Evolutionary conservation across 1,140 invertebrate species (phyloP).

Genomic region (Drosophila ambigua): DNA sequence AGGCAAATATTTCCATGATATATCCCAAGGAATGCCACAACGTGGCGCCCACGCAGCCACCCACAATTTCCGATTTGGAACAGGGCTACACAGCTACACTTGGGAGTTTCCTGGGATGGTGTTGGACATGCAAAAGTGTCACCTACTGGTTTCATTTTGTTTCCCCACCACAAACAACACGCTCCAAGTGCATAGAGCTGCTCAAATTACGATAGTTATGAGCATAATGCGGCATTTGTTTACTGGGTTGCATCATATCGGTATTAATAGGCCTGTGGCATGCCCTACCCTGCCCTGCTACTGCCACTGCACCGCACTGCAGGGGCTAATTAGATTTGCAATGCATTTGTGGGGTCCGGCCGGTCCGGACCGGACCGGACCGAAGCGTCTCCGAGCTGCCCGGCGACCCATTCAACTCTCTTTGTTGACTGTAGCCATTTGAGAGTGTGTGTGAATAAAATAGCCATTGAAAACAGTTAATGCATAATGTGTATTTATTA

Average conservation of each 20-base stretch:
- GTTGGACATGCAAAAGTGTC: not conserved
- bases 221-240: slow-evolving; percentile 71
- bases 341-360: slow-evolving; percentile 45
- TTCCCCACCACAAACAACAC: slow-evolving; percentile 68
- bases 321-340: slow-evolving; percentile 77
- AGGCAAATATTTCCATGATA: slow-evolving; percentile 43
- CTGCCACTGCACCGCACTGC: slow-evolving; percentile 8
- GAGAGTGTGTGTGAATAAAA: slow-evolving; percentile 52
- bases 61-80: slow-evolving; percentile 28
- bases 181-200: slow-evolving; percentile 62
- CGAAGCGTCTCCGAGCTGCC: not conserved
- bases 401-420: not conserved
- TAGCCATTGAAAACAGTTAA: slow-evolving; percentile 42
- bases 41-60: slow-evolving; percentile 34
- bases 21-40: slow-evolving; percentile 52
- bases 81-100: slow-evolving; percentile 17
- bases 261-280: slow-evolving; percentile 63
- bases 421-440: slow-evolving; percentile 44
- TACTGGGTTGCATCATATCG: slow-evolving; percentile 72
- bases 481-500: slow-evolving; percentile 48
- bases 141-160: slow-evolving; percentile 58
- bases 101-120: not conserved
- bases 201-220: slow-evolving; percentile 74
- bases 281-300: slow-evolving; percentile 3
- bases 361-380: too few species aligned